These are phyloP conservation scores for Syndactyla subalaris DNA, from an alignment of 2,797 vertebrate species.

Conservation along the genomic window DNA sequence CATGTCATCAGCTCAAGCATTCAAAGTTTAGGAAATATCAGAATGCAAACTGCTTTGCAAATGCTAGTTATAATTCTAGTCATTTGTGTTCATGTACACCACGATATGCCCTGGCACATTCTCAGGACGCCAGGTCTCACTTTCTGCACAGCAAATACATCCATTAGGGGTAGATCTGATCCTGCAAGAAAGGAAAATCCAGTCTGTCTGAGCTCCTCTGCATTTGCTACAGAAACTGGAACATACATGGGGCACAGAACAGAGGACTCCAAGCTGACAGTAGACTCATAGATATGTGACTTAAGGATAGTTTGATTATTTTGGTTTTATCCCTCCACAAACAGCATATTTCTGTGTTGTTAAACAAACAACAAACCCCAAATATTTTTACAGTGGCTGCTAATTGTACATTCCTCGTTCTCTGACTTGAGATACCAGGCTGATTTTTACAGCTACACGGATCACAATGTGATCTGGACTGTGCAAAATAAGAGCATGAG, in stretches of 20 bases:
- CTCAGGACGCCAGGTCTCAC: neutral
- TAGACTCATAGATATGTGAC: neutral
- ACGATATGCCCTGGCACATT: neutral
- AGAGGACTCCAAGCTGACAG: neutral
- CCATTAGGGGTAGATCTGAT: neutral
- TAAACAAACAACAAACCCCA: neutral
- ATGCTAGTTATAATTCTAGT: neutral
- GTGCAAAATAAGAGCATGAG: neutral
- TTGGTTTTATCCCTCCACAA: neutral
- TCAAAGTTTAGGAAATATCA: neutral
- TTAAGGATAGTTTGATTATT: neutral
- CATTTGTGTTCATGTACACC: too few species aligned
- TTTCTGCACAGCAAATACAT: neutral
- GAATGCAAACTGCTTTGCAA: neutral
- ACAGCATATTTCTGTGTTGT: neutral
- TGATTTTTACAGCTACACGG: neutral
- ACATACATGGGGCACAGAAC: fast-evolving
- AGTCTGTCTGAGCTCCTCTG: neutral
- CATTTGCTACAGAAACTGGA: neutral
- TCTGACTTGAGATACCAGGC: neutral
- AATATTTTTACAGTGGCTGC: neutral
- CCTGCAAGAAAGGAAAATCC: neutral
- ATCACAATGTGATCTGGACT: neutral
- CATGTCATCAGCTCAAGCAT: neutral
- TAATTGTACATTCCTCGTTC: neutral